Conservation (phyloP, 2,888 invertebrate species). For the Coecobrya sp. region DNA sequence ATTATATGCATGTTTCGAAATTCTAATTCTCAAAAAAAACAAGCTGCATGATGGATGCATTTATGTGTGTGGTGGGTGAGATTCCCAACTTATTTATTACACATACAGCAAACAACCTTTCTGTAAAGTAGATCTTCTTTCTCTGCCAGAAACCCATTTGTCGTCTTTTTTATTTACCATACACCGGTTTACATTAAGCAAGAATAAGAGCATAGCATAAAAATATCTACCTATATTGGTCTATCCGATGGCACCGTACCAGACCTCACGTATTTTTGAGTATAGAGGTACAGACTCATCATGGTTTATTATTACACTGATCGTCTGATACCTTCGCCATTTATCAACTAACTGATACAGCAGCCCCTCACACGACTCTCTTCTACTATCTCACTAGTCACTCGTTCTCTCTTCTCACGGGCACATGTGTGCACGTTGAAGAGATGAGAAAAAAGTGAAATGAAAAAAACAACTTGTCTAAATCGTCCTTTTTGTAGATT, state of each 20-base stretch:
- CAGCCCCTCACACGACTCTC: not conserved
- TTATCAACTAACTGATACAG: slow-evolving; percentile 58
- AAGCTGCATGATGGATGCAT: slow-evolving; percentile 37
- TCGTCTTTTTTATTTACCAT: slow-evolving; percentile 31
- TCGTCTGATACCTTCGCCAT: slow-evolving; percentile 74
- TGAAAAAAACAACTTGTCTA: slow-evolving; percentile 77
- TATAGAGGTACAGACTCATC: not conserved
- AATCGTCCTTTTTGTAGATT: slow-evolving; percentile 76
- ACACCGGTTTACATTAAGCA: slow-evolving; percentile 15
- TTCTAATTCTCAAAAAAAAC: slow-evolving; percentile 25
- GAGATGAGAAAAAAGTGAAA: slow-evolving; percentile 66
- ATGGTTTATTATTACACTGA: slow-evolving; percentile 71
- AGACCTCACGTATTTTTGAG: slow-evolving; percentile 60
- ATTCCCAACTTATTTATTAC: not conserved
- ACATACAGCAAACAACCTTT: slow-evolving; percentile 10
- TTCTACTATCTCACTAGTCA: not conserved
- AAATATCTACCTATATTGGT: not conserved
- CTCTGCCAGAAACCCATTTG: slow-evolving; percentile 61
- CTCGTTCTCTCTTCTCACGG: slow-evolving; percentile 35
- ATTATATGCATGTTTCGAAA: slow-evolving; percentile 35
- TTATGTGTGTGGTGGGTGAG: slow-evolving; percentile 24
- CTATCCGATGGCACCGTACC: not conserved
- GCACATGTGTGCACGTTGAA: slow-evolving; percentile 69
- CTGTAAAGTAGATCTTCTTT: slow-evolving; percentile 20
- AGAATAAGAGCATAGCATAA: not conserved